A percentile compares a stretch with the other conserved stretches of the same genome.
These are phyloP conservation scores for Merluccius polli DNA, from an alignment of 2,797 vertebrate species.

Conservation along the genomic window DNA sequence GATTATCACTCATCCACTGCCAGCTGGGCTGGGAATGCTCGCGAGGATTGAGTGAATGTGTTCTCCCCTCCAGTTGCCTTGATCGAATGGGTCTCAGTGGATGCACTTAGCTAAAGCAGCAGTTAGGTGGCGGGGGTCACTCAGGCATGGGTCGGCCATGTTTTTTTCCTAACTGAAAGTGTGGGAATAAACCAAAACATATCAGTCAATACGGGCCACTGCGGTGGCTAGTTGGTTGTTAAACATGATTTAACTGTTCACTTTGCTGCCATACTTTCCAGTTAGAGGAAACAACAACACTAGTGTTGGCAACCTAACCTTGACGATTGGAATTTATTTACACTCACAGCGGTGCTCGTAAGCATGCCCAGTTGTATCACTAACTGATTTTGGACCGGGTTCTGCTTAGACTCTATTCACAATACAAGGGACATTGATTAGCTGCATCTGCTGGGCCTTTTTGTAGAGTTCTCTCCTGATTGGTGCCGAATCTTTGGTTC, in stretches of 20 bases:
- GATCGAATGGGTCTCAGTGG: conserved; percentile 64
- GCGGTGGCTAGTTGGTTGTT: conserved; percentile 51
- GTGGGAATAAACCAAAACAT: conserved; percentile 67
- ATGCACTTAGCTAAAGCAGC: conserved; percentile 54
- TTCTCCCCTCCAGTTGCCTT: conserved; percentile 73
- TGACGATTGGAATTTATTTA: background rate
- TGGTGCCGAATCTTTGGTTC: conserved; percentile 62
- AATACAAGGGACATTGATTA: conserved; percentile 34
- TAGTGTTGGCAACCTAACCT: background rate
- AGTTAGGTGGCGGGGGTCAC: conserved; percentile 33
- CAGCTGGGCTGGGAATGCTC: conserved; percentile 56
- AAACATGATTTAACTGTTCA: conserved; percentile 59
- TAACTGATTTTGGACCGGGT: conserved; percentile 37
- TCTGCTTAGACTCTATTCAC: conserved; percentile 12
- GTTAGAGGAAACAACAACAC: conserved; percentile 31
- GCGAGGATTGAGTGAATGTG: conserved; percentile 55
- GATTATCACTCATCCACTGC: conserved; percentile 59
- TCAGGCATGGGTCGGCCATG: conserved; percentile 46
- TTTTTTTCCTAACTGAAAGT: conserved; percentile 60
- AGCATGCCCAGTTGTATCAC: conserved; percentile 31
- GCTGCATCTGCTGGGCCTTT: conserved; percentile 18
- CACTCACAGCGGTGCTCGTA: conserved; percentile 36
- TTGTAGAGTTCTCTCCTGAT: conserved; percentile 43
- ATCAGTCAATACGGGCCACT: conserved; percentile 67
- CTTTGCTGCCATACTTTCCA: conserved; percentile 52